phyloP scores from a whole-genome alignment of 30 jellyfish, hydroid and myxozoan genomes.

The Pseudorhiza aurosa region DNA sequence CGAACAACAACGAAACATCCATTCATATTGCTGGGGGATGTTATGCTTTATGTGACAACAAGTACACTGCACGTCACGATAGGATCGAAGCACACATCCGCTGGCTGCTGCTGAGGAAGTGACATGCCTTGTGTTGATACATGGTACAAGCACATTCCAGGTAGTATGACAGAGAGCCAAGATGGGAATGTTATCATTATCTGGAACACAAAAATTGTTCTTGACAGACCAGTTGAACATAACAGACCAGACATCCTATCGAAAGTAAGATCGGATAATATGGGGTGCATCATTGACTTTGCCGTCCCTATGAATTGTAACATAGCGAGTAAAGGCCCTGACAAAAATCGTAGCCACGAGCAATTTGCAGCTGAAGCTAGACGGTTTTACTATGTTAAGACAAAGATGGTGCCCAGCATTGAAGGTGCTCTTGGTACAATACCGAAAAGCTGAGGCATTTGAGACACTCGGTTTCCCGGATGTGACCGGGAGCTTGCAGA shows the following conservation, averaged over 20 bases:
- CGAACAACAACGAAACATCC: slow-evolving; percentile 15
- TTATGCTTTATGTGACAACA: slow-evolving; percentile 1
- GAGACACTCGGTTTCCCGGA: too few species aligned
- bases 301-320: slow-evolving; percentile 22
- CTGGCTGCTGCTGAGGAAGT: slow-evolving; percentile 27
- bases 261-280: slow-evolving; percentile 35
- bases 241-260: slow-evolving; percentile 50
- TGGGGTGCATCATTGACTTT: slow-evolving; percentile 1
- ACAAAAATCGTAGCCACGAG: too few species aligned
- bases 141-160: slow-evolving; percentile 37
- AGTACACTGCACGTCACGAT: slow-evolving; percentile 29
- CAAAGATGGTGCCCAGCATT: too few species aligned
- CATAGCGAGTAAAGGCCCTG: slow-evolving; percentile 15
- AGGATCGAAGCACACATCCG: slow-evolving; percentile 10
- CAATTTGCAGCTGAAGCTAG: too few species aligned
- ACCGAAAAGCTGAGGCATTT: too few species aligned
- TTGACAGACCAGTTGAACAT: slow-evolving; percentile 27
- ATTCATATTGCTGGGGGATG: slow-evolving; percentile 23
- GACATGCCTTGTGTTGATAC: not conserved
- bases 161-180: slow-evolving; percentile 21
- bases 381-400: too few species aligned
- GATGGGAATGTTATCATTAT: slow-evolving; percentile 21
- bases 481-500: too few species aligned
- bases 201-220: slow-evolving; percentile 26
- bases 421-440: too few species aligned